Evolutionary conservation across 2,113 vertebrate genomes (phyloP), one percentile per base, ranked within the genome.

Genomic region (Ailurus styani): DNA sequence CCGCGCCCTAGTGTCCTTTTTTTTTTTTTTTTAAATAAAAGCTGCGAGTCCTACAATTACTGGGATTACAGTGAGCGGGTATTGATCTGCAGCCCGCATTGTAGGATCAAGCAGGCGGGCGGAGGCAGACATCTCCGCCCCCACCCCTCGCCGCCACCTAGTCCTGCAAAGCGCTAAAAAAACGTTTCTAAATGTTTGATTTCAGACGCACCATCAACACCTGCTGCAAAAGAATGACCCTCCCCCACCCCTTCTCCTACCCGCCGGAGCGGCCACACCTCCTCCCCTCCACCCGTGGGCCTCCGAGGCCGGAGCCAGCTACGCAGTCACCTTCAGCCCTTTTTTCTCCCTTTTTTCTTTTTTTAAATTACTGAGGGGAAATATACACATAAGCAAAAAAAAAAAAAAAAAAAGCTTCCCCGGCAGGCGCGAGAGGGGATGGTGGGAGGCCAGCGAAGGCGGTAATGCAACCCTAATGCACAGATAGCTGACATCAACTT

Each of bases 401-500:
- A 97, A 97, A 97, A 95, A 97, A 95, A 93, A 87, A 96, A 96
- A 88, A 98, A 87, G 64, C 62, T 47, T 95, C 93, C 72, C 50
- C 1, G 6, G 83, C 91, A 83, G 91, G 82, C 93, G 57, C 89
- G 66, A 88, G 92, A 40, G 62, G 86, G 97, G 72, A 95, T 18
- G 68, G 77, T 77, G 96, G 96, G 96, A 98, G 98, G 98, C 99
- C 97, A 70, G 96, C 82, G 90, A 97, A 95, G 90, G 96, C 98
- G 98, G 99, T 98, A 98, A 98, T 98, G 98, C 98, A 98, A 98
- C 97, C 98, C 98, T 98, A 99, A 98, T 99, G 99, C 99, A 98
- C 98, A 98, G 99, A 99, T 98, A 99, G 99, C 99, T 99, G 99
- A 99, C 99, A 99, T 99, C 99, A 99, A 98, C 99, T 99, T 99